Percentiles rank a stretch among this genome's conserved stretches.
These are phyloP conservation scores for Amblyopsis hoosieri DNA, from an alignment of 2,797 vertebrate genomes.

Conservation along the genomic window DNA sequence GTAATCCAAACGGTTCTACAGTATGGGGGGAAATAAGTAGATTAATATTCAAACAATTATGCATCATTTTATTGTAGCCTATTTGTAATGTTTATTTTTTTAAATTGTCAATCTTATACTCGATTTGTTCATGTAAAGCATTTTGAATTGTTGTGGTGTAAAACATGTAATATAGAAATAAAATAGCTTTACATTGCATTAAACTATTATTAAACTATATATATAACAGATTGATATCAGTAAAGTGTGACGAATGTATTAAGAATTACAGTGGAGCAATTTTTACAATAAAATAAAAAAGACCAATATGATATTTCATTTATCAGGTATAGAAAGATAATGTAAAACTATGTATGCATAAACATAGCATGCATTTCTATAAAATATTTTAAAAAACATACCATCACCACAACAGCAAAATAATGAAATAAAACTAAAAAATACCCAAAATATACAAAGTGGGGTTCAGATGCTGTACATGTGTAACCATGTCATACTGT, in stretches of 20 bases:
- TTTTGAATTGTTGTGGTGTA: too few species aligned
- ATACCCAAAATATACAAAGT: neutral
- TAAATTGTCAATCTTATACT: too few species aligned
- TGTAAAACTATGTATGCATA: constrained; percentile 27
- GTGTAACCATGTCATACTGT: neutral
- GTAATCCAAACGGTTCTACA: neutral
- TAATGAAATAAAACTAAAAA: neutral
- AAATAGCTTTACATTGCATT: too few species aligned
- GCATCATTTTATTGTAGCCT: too few species aligned
- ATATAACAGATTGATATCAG: neutral
- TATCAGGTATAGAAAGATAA: neutral
- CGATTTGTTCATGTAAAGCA: too few species aligned
- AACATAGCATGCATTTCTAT: constrained; percentile 52
- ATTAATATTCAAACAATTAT: neutral
- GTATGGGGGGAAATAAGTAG: neutral
- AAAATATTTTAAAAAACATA: constrained; percentile 16
- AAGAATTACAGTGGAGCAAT: constrained; percentile 48
- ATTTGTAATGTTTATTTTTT: too few species aligned
- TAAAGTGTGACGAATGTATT: constrained; percentile 14
- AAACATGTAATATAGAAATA: too few species aligned
- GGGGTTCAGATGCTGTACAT: too few species aligned
- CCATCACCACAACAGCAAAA: neutral
- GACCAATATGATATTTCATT: constrained; percentile 6
- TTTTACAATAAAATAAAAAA: constrained; percentile 34
- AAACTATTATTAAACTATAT: too few species aligned